A percentile compares a stretch with the other conserved stretches of the same genome.
phyloP scores from a whole-genome alignment of 2,888 invertebrate genomes.

The Nebria brevicollis region DNA sequence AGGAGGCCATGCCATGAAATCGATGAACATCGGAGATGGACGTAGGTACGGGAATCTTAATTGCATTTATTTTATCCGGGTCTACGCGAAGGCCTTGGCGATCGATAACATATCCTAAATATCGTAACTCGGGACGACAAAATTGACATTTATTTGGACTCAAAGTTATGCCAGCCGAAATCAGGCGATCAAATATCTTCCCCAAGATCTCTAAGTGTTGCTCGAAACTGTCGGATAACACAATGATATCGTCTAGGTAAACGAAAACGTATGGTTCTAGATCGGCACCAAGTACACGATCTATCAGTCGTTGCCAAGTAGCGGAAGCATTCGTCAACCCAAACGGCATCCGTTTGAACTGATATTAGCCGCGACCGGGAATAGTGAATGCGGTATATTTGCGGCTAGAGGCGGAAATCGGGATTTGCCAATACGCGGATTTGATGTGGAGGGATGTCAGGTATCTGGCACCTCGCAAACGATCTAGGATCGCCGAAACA shows the following conservation, averaged over 20 bases:
- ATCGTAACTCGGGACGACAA: constrained; percentile 48
- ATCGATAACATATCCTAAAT: constrained; percentile 54
- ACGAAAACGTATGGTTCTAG: constrained; percentile 22
- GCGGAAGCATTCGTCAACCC: constrained; percentile 18
- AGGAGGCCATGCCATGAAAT: constrained; percentile 47
- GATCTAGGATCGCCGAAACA: constrained; percentile 51
- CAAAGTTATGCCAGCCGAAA: background rate
- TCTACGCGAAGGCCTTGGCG: constrained; percentile 49
- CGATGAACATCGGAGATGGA: constrained; percentile 42
- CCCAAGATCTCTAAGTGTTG: background rate
- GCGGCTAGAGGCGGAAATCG: constrained; percentile 41
- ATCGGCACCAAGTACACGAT: constrained; percentile 6
- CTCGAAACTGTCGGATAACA: too few species aligned
- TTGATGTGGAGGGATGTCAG: constrained; percentile 52
- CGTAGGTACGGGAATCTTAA: constrained; percentile 45
- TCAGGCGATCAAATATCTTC: background rate
- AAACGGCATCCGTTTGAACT: constrained; percentile 23
- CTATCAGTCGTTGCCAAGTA: constrained; percentile 21
- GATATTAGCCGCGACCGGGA: constrained; percentile 35
- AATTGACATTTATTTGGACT: constrained; percentile 15
- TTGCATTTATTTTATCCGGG: constrained; percentile 47
- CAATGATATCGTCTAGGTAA: constrained; percentile 30
- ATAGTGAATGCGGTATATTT: constrained; percentile 53
- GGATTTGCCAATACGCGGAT: constrained; percentile 51
- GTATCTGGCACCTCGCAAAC: constrained; percentile 50